Evolutionary conservation across 2,797 vertebrate species (phyloP), one percentile per base, ranked within the genome.

Genomic region (Columba guinea): DNA sequence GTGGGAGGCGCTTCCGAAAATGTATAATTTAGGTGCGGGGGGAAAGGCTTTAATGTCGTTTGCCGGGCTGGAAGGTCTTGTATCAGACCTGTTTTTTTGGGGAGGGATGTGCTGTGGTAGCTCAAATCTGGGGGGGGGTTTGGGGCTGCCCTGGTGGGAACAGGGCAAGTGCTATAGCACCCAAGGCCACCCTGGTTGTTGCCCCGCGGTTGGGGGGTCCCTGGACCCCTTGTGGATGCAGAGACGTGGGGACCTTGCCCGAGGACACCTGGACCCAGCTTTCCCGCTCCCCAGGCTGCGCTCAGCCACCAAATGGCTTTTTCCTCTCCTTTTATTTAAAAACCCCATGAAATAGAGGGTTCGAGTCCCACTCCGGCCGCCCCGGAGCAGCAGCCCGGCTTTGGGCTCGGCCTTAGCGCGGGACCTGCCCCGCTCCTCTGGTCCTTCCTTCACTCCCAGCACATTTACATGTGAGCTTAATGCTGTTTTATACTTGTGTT

Each of bases 111-210:
- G 37, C 19, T 0, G 2, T 3, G 28, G 11, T 17, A 58, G 21
- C 19, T 39, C 28, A 7, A 4, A 4, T 2, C 10, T 46, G 0
- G 0, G 7, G 8, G 9, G 8, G 58, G 34, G 26, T 3, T 14
- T 49, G 4, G 4, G 70, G 84, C 21, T n/a, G 21, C 51, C 23
- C 56, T 22, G 55, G 8, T 22, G 56, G 77, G 51, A 71, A 1
- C 1, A 28, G 71, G 46, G 12, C 4, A 5, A 10, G 35, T 12
- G 28, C 63, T 18, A 70, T 32, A 69, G 63, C 52, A 46, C 37
- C 6, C 1, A 39, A 10, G 44, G 13, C 15, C 13, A 10, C 65
- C 19, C 9, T 10, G 14, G 5, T 39, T 28, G 18, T 15, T 4
- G 4, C 68, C 13, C 10, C 8, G 0, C 1, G 68, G 34, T 53